These are phyloP conservation scores for Euphydryas editha DNA, from an alignment of 2,888 invertebrate genomes.

Conservation along the genomic window DNA sequence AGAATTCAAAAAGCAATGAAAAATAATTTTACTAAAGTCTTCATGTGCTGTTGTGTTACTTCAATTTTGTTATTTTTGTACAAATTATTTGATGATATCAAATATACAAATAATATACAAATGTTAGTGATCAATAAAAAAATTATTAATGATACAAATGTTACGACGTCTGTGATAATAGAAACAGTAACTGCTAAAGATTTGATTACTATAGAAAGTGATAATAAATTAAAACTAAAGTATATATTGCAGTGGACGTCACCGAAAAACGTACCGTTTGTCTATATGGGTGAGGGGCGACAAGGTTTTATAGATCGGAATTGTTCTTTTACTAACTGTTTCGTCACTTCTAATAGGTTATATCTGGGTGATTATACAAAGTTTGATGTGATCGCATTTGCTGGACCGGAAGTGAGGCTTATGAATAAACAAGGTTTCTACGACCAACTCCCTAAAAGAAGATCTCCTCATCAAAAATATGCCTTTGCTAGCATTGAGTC, in stretches of 20 bases:
- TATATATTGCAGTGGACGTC: constrained; percentile 63
- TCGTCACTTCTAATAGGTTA: constrained; percentile 53
- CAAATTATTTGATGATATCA: constrained; percentile 34
- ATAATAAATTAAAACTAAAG: constrained; percentile 46
- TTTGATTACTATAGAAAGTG: neutral
- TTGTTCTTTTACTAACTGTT: constrained; percentile 62
- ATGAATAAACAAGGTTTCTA: constrained; percentile 21
- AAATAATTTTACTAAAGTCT: constrained; percentile 33
- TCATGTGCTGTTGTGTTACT: constrained; percentile 33
- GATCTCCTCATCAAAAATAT: constrained; percentile 58
- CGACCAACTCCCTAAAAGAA: constrained; percentile 45
- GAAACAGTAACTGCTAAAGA: neutral
- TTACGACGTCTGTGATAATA: constrained; percentile 11
- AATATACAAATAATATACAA: constrained; percentile 13
- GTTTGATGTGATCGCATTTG: constrained; percentile 61
- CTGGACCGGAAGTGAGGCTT: constrained; percentile 52
- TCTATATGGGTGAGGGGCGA: constrained; percentile 53
- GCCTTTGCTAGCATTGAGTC: constrained; percentile 60
- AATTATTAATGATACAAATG: neutral
- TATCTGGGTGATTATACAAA: constrained; percentile 49
- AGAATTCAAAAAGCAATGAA: constrained; percentile 32
- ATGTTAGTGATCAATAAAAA: no score
- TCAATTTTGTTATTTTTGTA: constrained; percentile 38
- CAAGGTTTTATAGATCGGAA: constrained; percentile 53
- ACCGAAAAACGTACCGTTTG: constrained; percentile 53